phyloP scores from a whole-genome alignment of 2,888 invertebrate genomes.

The Nymphalis polychloros region DNA sequence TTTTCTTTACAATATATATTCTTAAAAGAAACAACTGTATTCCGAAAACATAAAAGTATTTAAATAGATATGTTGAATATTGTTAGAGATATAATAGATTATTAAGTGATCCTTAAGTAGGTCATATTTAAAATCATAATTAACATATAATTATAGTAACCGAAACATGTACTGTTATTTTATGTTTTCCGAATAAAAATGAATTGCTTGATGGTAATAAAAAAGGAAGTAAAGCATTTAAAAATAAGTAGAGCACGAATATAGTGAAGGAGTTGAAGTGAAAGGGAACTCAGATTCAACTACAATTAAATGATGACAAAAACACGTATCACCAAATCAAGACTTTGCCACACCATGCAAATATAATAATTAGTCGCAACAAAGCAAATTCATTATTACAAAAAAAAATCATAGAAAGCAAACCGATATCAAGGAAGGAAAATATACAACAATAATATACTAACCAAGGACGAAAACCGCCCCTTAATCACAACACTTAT shows the following conservation, averaged over 20 bases:
- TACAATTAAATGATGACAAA: constrained; percentile 15
- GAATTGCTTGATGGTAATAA: constrained; percentile 24
- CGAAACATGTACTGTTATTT: background rate
- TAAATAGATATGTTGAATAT: too few relatives aligned
- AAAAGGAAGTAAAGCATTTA: constrained; percentile 23
- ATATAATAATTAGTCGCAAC: background rate
- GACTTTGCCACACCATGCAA: background rate
- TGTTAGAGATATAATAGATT: background rate
- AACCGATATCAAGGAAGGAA: constrained; percentile 47
- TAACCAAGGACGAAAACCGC: constrained; percentile 63
- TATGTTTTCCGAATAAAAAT: background rate
- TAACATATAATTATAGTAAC: background rate
- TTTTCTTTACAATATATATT: too few relatives aligned
- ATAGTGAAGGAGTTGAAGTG: constrained; percentile 76
- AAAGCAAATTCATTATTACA: constrained; percentile 1
- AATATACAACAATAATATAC: constrained; percentile 52
- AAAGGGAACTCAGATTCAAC: constrained; percentile 64
- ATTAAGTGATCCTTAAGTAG: background rate
- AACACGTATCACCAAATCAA: constrained; percentile 13
- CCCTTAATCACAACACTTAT: constrained; percentile 55
- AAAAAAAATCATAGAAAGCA: constrained; percentile 39
- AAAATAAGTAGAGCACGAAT: constrained; percentile 78
- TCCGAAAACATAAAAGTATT: too few relatives aligned
- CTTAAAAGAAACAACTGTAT: too few relatives aligned
- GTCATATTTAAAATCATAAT: constrained; percentile 2